Conservation (phyloP, 1,140 invertebrate species). For the Hylyphantes graminicola region DNA sequence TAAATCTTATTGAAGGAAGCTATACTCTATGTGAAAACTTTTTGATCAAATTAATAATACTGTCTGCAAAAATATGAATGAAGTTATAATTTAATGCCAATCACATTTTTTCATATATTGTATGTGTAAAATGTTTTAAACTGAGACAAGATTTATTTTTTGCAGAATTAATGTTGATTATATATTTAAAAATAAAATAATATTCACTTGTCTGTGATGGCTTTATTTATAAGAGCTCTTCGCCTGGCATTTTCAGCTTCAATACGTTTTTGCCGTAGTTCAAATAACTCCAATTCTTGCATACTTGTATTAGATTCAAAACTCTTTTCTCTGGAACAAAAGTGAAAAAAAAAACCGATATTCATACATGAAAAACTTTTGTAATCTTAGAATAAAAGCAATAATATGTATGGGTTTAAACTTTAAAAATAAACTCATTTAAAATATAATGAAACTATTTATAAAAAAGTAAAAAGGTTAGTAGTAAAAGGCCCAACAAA, state of each 20-base stretch:
- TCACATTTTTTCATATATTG: too few species aligned
- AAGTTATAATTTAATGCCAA: too few species aligned
- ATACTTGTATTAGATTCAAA: not conserved
- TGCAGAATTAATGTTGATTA: too few species aligned
- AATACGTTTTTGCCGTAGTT: conserved; percentile 78
- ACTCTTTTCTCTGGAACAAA: conserved; percentile 7
- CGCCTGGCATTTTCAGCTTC: conserved; percentile 82
- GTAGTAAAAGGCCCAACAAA: too few species aligned
- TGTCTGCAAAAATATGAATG: too few species aligned
- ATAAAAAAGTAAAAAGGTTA: not conserved
- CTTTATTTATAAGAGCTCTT: conserved; percentile 78
- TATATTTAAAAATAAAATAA: not conserved
- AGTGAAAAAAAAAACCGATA: not conserved
- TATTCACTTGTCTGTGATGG: conserved; percentile 77
- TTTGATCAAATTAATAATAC: too few species aligned
- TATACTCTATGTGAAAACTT: too few species aligned
- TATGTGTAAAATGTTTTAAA: too few species aligned
- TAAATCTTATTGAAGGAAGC: too few species aligned
- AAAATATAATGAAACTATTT: not conserved
- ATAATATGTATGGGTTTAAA: not conserved
- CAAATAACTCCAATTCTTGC: conserved; percentile 73
- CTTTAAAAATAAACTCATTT: not conserved
- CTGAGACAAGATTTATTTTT: too few species aligned
- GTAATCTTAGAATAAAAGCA: not conserved
- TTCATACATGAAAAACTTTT: not conserved